Conservation (phyloP, 2,888 invertebrate genomes). For the Cantharis rustica region DNA sequence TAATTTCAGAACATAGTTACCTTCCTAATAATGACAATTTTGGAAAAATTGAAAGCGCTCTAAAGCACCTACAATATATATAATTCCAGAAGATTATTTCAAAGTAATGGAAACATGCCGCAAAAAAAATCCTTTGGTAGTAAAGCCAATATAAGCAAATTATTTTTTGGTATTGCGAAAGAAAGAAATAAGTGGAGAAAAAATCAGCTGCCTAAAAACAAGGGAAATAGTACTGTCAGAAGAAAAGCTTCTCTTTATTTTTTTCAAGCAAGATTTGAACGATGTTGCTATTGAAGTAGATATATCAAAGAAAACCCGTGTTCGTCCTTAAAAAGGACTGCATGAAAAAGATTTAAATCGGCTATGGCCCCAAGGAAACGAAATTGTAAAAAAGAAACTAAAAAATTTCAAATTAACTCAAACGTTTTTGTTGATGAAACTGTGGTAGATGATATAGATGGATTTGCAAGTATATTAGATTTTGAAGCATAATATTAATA, state of each 20-base stretch:
- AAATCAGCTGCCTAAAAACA: conserved; percentile 2
- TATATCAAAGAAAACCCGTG: neutral
- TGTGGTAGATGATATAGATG: neutral
- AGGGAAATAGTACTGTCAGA: neutral
- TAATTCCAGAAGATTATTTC: too few relatives aligned
- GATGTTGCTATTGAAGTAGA: neutral
- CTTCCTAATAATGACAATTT: too few relatives aligned
- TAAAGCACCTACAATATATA: too few relatives aligned
- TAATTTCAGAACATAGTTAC: too few relatives aligned
- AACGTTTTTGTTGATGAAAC: neutral
- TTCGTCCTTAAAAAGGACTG: neutral
- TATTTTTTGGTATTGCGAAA: too few relatives aligned
- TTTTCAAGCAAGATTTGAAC: conserved; percentile 1
- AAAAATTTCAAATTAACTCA: neutral
- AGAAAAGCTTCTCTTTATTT: neutral
- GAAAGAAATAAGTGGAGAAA: neutral
- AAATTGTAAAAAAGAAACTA: neutral
- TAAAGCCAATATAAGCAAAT: too few relatives aligned
- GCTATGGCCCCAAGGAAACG: neutral
- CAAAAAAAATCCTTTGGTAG: too few relatives aligned
- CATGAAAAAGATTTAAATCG: neutral
- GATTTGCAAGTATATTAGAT: neutral
- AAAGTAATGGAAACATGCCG: too few relatives aligned
- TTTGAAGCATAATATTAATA: neutral
- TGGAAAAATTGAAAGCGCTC: too few relatives aligned